Evolutionary conservation across 2,797 vertebrate genomes (phyloP).

Genomic region (Chlorospingus flavigularis): DNA sequence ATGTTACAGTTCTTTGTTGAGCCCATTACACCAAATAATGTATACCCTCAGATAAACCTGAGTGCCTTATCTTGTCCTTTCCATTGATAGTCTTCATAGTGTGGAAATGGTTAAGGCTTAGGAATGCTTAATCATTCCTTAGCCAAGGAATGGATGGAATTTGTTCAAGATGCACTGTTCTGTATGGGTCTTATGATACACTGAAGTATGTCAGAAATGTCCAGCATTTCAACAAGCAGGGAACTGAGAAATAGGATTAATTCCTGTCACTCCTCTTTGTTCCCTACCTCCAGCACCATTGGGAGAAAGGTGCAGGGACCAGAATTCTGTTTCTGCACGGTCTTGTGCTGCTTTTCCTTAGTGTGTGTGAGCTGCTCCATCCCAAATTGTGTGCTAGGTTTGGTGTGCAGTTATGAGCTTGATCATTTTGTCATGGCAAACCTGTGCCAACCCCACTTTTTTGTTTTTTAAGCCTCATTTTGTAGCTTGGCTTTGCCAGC

Average conservation of each 20-base stretch:
- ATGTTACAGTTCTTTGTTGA: background rate
- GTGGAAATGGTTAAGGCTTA: background rate
- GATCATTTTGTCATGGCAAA: background rate
- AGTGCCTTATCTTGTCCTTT: background rate
- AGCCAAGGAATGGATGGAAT: background rate
- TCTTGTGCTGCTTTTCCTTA: background rate
- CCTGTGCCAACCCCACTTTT: background rate
- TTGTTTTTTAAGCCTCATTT: background rate
- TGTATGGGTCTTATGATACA: background rate
- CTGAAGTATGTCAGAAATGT: background rate
- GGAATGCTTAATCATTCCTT: background rate
- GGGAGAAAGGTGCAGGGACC: background rate
- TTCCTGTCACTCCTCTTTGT: background rate
- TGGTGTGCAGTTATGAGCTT: background rate
- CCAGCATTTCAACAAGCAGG: background rate
- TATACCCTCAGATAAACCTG: background rate
- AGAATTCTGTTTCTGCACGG: background rate
- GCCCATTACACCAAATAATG: background rate
- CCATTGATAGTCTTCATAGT: background rate
- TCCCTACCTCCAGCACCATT: background rate
- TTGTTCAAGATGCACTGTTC: background rate
- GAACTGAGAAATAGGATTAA: background rate
- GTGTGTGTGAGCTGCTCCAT: fast-evolving
- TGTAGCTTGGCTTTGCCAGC: background rate
- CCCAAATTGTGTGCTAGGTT: background rate